Base-by-base conservation (phyloP, 1,140 invertebrate species). In the Armadillidium nasatum region DNA sequence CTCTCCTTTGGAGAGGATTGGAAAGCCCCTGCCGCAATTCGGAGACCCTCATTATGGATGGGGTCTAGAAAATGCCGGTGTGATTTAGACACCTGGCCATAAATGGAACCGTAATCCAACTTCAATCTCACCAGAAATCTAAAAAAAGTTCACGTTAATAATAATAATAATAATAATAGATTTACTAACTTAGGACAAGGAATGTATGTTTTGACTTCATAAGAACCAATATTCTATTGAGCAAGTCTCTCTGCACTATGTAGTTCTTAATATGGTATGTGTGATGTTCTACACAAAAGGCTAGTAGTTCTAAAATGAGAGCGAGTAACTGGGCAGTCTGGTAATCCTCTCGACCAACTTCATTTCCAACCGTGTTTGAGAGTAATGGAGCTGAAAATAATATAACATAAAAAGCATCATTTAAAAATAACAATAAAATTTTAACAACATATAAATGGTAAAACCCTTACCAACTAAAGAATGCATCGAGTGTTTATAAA, bases 231-330 rank as follows among this genome's bases (percentile, higher is more conserved):
- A 99, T 95, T 85, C 93, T 89, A 84, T 93, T 90, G 72, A 99
- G 88, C 78, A 99, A 88, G 87, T 99, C 96, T 88, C 97, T 98
- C 85, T 95, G 95, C 81, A 99, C 89, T 84, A 99, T 93, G 86
- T 95, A 98, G 84, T 97, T 98, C 85, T 98, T 98, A 83, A 99
- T 97, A 85, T 99, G 96, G 87, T 97, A 98, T 69, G 94, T 94
- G 86, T 99, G 98, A 88, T 99, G 96, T 86, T 99, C 97, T n/a
- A 99, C 95, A 86, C 97, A 99, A 86, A 99, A 99, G n/a, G 95
- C 94, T 72, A 99, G 87, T 80, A 99, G 87, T 85, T 99, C 97
- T 75, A 99, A 85, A 67, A 99, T 96, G 72, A 99, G 87, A 69
- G 95, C 94, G 66, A 98, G 87, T 71, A 99, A 87, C 86, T 99